Conservation (phyloP, 2,888 invertebrate genomes). For the Fragum sueziense region DNA sequence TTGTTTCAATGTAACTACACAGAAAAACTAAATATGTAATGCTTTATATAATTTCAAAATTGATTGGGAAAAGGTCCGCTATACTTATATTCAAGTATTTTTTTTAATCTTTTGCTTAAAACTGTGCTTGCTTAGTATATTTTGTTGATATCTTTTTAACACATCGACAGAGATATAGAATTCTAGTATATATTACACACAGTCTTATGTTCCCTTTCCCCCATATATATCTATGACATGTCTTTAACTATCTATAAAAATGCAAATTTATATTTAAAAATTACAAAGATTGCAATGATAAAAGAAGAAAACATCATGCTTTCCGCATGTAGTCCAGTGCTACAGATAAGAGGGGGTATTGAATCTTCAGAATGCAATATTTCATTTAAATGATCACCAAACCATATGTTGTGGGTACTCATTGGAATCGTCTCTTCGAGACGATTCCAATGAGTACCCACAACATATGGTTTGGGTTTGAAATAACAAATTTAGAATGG, state of each 20-base stretch:
- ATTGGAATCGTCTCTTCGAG: no score
- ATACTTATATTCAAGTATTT: background rate
- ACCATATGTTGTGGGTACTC: no score
- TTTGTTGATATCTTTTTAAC: conserved; percentile 23
- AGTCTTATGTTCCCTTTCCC: conserved; percentile 17
- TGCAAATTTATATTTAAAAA: conserved; percentile 1
- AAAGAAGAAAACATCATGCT: conserved; percentile 60
- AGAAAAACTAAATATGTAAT: background rate
- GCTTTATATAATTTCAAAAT: background rate
- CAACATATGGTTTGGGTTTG: no score
- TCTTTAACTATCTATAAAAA: no score
- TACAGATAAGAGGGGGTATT: no score
- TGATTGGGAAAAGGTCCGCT: background rate
- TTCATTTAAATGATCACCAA: no score
- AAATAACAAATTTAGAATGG: no score
- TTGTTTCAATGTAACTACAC: background rate
- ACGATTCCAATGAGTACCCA: no score
- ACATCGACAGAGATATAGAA: conserved; percentile 2
- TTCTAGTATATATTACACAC: conserved; percentile 13
- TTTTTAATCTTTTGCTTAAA: conserved; percentile 12
- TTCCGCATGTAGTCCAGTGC: conserved; percentile 82
- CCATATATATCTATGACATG: conserved; percentile 24
- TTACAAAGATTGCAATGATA: conserved; percentile 20
- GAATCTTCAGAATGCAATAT: no score
- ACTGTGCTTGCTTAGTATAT: conserved; percentile 24